Conservation (phyloP, 2,113 vertebrate genomes). For the Mesembrinibis cayennensis region DNA sequence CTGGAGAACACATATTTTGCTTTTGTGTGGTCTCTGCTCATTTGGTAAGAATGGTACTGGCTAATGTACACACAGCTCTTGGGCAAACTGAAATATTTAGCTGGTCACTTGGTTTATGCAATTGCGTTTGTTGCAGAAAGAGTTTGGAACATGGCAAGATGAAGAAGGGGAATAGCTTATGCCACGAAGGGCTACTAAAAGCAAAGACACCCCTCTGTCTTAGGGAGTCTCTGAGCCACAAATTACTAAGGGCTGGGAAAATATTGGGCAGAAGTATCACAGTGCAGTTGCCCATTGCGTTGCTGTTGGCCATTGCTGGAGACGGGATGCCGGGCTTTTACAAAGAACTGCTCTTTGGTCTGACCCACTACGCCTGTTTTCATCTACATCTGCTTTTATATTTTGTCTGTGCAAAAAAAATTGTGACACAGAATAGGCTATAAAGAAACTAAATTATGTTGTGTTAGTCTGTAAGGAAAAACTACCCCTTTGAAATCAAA, state of each 20-base stretch:
- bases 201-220: neutral
- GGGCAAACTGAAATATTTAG: neutral
- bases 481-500: neutral
- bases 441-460: neutral
- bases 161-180: neutral
- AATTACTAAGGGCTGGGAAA: neutral
- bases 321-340: neutral
- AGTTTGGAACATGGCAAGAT: neutral
- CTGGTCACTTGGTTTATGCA: neutral
- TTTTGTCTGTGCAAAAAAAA: neutral
- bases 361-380: neutral
- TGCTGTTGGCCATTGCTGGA: neutral
- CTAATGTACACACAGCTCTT: neutral
- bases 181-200: neutral
- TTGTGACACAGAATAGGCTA: neutral
- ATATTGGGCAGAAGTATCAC: neutral
- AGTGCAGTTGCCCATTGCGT: neutral
- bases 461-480: neutral
- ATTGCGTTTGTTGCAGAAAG: neutral
- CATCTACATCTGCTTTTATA: neutral
- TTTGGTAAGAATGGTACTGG: neutral
- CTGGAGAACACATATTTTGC: neutral
- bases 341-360: neutral
- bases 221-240: neutral
- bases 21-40: neutral